phyloP scores from a whole-genome alignment of 2,888 invertebrate genomes.

The Acanthacorydalis orientalis region DNA sequence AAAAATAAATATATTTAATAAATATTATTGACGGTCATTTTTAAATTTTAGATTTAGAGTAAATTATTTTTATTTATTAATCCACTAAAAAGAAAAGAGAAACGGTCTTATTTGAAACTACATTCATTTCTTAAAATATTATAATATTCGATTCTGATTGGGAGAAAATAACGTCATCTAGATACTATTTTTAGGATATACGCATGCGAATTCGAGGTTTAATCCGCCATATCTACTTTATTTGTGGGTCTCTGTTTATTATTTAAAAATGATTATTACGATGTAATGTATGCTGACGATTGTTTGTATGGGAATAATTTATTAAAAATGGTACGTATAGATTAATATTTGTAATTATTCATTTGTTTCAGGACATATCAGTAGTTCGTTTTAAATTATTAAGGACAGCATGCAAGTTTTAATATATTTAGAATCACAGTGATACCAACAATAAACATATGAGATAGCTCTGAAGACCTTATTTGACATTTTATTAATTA shows the following conservation, averaged over 20 bases:
- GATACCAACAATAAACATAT: not conserved
- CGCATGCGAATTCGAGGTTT: slow-evolving; percentile 22
- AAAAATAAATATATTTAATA: too few relatives aligned
- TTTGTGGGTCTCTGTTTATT: slow-evolving; percentile 19
- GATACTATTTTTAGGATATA: slow-evolving; percentile 22
- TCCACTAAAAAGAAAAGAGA: too few relatives aligned
- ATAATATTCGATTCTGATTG: slow-evolving; percentile 5
- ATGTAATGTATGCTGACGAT: slow-evolving; percentile 1
- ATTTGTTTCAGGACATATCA: not conserved
- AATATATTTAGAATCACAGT: slow-evolving; percentile 1
- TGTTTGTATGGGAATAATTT: not conserved
- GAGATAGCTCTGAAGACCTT: not conserved
- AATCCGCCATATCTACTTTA: slow-evolving; percentile 27
- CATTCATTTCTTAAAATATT: not conserved
- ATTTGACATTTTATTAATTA: not conserved
- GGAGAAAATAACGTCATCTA: slow-evolving; percentile 20
- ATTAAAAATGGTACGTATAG: not conserved
- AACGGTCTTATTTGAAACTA: too few relatives aligned
- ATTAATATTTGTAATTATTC: not conserved
- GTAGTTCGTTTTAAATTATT: not conserved
- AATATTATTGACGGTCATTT: too few relatives aligned
- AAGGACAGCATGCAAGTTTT: not conserved
- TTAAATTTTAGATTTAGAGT: too few relatives aligned
- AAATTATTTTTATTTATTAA: too few relatives aligned
- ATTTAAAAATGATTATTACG: slow-evolving; percentile 11